Conservation (phyloP, 2,888 invertebrate species). For the Bimastos eiseni region DNA sequence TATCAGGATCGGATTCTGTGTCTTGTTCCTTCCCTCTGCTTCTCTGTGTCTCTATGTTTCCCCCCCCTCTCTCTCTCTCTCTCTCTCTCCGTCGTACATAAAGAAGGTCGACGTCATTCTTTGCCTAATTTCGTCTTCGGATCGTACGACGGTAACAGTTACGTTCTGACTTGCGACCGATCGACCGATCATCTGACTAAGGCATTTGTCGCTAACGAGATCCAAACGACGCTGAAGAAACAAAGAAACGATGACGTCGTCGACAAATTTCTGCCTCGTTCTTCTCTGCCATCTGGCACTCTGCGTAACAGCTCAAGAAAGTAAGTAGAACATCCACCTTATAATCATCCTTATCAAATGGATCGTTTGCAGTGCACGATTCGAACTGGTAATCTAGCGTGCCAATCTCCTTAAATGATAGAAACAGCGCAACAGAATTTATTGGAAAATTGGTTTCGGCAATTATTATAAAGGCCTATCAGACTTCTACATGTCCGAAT, state of each 20-base stretch:
- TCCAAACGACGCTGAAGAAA: not conserved
- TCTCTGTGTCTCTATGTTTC: not conserved
- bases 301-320: constrained; percentile 14
- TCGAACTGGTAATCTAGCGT: too few species aligned
- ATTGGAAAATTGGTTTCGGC: too few species aligned
- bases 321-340: not conserved
- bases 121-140: not conserved
- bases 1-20: not conserved
- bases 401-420: too few species aligned
- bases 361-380: too few species aligned
- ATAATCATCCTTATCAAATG: too few species aligned
- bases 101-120: not conserved
- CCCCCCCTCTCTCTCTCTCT: not conserved
- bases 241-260: not conserved
- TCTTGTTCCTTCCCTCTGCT: not conserved
- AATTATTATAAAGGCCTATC: too few species aligned
- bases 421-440: too few species aligned
- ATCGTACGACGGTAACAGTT: not conserved
- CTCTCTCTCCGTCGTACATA: not conserved
- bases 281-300: constrained; percentile 19
- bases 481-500: too few species aligned
- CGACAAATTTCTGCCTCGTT: not conserved
- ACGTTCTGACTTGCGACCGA: not conserved
- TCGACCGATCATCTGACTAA: not conserved
- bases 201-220: too few species aligned